Evolutionary conservation across 1,140 invertebrate genomes (phyloP).

Genomic region (Holotrichia oblita): DNA sequence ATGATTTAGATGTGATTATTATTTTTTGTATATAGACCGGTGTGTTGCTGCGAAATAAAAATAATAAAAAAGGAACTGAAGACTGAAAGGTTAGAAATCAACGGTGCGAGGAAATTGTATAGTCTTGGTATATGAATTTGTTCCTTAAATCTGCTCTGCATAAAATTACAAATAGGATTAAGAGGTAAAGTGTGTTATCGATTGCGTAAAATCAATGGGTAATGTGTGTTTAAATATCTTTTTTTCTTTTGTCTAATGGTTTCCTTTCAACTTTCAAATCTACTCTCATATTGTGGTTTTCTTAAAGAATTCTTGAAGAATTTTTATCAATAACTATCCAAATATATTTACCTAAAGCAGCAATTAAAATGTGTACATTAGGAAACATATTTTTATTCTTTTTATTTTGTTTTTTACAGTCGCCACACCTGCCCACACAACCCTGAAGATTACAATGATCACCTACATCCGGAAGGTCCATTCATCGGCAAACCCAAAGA

Average conservation of each 20-base stretch:
- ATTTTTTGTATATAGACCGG: too few relatives aligned
- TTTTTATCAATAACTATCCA: too few relatives aligned
- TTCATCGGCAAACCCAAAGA: constrained; percentile 65
- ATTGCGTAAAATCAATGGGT: constrained; percentile 3
- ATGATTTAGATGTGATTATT: too few relatives aligned
- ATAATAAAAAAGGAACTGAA: not conserved
- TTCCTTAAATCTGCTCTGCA: constrained; percentile 43
- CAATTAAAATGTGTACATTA: too few relatives aligned
- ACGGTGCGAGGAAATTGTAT: too few relatives aligned
- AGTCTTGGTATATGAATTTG: constrained; percentile 43
- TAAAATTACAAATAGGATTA: constrained; percentile 46
- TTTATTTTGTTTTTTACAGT: constrained; percentile 58
- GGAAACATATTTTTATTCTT: not conserved
- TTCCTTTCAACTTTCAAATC: too few relatives aligned
- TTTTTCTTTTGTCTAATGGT: not conserved
- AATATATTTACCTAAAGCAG: too few relatives aligned
- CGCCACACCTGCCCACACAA: constrained; percentile 65
- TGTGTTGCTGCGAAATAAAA: too few relatives aligned
- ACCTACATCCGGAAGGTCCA: constrained; percentile 67
- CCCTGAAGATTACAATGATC: constrained; percentile 63
- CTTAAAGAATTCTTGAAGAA: too few relatives aligned
- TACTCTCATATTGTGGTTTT: too few relatives aligned
- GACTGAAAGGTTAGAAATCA: not conserved
- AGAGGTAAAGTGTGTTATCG: constrained; percentile 35
- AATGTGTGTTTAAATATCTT: not conserved